Percentiles rank a stretch among this genome's conserved stretches.
These are phyloP conservation scores for Sebastes schlegelii DNA, from an alignment of 2,113 vertebrate genomes.

Conservation along the genomic window DNA sequence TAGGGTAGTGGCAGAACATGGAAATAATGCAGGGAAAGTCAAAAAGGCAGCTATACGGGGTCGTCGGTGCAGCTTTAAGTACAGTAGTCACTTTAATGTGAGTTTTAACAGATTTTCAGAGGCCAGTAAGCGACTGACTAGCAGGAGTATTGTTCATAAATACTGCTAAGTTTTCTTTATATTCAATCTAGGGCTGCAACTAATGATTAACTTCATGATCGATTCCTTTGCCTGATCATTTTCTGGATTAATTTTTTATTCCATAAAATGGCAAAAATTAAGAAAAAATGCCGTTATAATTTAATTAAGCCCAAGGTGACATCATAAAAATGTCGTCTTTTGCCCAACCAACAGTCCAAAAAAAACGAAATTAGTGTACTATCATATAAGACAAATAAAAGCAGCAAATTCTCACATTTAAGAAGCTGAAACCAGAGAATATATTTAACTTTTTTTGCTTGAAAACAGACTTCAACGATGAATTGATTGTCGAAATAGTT, in stretches of 20 bases:
- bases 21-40: background rate
- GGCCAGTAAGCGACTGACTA: background rate
- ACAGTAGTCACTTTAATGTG: background rate
- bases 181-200: no score
- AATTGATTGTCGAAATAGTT: background rate
- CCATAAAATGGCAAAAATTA: background rate
- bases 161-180: background rate
- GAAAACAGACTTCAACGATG: background rate
- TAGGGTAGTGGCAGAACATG: background rate
- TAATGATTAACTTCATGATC: no score
- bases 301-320: background rate
- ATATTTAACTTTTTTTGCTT: background rate
- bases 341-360: background rate
- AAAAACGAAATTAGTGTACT: no score
- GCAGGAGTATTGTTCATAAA: background rate
- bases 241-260: background rate
- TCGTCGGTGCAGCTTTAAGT: background rate
- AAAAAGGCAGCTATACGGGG: background rate
- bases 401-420: background rate
- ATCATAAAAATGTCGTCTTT: background rate
- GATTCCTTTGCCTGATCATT: background rate
- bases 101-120: no score
- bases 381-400: background rate
- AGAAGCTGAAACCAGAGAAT: background rate
- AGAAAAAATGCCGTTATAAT: background rate